A percentile compares a stretch with the other conserved stretches of the same genome.
phyloP scores from a whole-genome alignment of 2,888 invertebrate species.

The Tholera decimalis region DNA sequence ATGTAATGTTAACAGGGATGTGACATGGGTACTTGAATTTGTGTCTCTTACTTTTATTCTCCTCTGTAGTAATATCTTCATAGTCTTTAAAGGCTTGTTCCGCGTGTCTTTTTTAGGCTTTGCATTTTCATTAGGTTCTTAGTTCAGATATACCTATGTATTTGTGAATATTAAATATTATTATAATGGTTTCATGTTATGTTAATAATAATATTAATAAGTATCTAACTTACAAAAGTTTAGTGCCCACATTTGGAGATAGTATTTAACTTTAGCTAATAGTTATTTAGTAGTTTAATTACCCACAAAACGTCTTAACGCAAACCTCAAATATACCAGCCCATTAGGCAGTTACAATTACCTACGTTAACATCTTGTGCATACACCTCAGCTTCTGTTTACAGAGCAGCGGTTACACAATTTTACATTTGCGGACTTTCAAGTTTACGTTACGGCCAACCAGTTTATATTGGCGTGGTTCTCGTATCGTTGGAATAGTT shows the following conservation, averaged over 20 bases:
- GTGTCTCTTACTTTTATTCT: neutral
- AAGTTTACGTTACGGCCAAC: conserved; percentile 57
- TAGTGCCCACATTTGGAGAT: neutral
- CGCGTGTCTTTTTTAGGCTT: neutral
- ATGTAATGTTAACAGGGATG: too few species aligned
- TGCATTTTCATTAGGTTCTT: neutral
- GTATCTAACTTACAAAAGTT: neutral
- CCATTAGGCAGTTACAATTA: conserved; percentile 50
- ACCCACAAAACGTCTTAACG: conserved; percentile 24
- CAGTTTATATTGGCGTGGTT: conserved; percentile 46
- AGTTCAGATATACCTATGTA: neutral
- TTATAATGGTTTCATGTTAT: neutral
- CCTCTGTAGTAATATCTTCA: neutral
- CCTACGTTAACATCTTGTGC: conserved; percentile 45
- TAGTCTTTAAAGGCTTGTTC: neutral
- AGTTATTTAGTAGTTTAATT: conserved; percentile 50
- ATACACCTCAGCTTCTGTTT: conserved; percentile 50
- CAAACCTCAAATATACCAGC: conserved; percentile 45
- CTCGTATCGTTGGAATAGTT: conserved; percentile 36
- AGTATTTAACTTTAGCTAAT: conserved; percentile 34
- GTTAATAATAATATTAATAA: neutral
- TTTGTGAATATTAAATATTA: too few species aligned
- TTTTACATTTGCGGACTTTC: conserved; percentile 45
- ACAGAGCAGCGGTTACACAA: conserved; percentile 59
- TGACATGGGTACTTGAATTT: too few species aligned